Percentiles rank a stretch among this genome's conserved stretches.
phyloP scores from a whole-genome alignment of 2,113 vertebrate genomes.

The Isichthys henryi region DNA sequence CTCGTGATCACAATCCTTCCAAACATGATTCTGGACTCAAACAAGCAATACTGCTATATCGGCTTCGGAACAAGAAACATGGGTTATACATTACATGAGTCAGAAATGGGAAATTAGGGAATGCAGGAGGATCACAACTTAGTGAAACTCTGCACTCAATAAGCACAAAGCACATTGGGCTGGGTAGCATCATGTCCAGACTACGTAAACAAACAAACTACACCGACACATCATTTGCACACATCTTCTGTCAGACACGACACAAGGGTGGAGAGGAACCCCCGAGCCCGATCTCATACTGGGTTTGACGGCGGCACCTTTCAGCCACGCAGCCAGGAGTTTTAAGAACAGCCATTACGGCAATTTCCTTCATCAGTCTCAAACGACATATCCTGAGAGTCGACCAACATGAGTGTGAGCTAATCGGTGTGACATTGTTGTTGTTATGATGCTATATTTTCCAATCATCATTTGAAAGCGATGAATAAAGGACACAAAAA shows the following conservation, averaged over 20 bases:
- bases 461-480: slow-evolving; percentile 34
- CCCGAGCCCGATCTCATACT: not conserved
- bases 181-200: slow-evolving; percentile 21
- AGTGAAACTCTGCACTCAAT: slow-evolving; percentile 44
- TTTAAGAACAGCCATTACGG: slow-evolving; percentile 46
- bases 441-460: slow-evolving; percentile 54
- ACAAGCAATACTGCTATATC: not conserved
- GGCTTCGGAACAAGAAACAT: not conserved
- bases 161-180: not conserved
- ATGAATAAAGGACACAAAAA: slow-evolving; percentile 22
- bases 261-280: slow-evolving; percentile 17
- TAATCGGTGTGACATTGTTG: slow-evolving; percentile 52
- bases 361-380: slow-evolving; percentile 48
- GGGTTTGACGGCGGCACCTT: slow-evolving; percentile 2
- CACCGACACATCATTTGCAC: slow-evolving; percentile 43
- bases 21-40: not conserved
- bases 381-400: slow-evolving; percentile 31
- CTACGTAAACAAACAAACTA: slow-evolving; percentile 51
- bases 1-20: not conserved
- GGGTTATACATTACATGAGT: not conserved
- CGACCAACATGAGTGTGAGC: slow-evolving; percentile 23
- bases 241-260: slow-evolving; percentile 41
- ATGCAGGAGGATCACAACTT: not conserved
- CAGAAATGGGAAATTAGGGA: not conserved
- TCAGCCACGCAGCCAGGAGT: slow-evolving; percentile 20